Evolutionary conservation across 2,113 vertebrate species (phyloP).

Genomic region (Lutjanus erythropterus): DNA sequence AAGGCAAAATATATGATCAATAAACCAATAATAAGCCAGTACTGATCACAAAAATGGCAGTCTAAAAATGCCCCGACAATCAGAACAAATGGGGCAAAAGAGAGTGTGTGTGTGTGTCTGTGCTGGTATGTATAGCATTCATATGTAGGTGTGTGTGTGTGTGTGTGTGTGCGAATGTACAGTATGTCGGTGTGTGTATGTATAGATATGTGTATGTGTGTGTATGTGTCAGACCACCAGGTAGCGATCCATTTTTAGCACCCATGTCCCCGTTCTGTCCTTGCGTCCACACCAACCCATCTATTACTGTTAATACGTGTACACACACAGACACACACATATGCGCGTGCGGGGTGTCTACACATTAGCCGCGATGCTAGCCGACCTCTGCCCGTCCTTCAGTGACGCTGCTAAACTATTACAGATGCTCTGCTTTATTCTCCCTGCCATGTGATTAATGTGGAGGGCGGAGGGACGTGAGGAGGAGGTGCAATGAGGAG

Average conservation of each 20-base stretch:
- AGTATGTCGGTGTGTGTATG: background rate
- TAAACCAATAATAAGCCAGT: background rate
- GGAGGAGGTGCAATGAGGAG: conserved; percentile 69
- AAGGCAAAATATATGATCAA: background rate
- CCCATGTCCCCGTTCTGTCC: conserved; percentile 82
- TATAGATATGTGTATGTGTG: background rate
- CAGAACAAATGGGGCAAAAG: no score
- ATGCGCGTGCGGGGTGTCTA: conserved; percentile 27
- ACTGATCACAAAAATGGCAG: background rate
- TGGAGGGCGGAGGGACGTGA: conserved; percentile 71
- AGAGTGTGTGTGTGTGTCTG: background rate
- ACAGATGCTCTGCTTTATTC: conserved; percentile 79
- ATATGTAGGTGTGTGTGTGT: background rate
- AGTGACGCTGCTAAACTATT: conserved; percentile 75
- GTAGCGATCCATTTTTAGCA: conserved; percentile 81
- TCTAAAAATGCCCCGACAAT: background rate
- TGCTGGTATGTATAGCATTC: background rate
- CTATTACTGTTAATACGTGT: conserved; percentile 78
- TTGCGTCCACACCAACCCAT: conserved; percentile 79
- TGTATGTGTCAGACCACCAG: conserved; percentile 56
- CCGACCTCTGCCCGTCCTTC: conserved; percentile 78
- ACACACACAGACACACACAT: conserved; percentile 32
- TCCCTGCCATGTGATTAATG: conserved; percentile 78
- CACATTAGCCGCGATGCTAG: conserved; percentile 51
- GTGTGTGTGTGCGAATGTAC: conserved; percentile 5